Base-by-base conservation (phyloP, 2,888 invertebrate species). In the Dynastes hyllus region DNA sequence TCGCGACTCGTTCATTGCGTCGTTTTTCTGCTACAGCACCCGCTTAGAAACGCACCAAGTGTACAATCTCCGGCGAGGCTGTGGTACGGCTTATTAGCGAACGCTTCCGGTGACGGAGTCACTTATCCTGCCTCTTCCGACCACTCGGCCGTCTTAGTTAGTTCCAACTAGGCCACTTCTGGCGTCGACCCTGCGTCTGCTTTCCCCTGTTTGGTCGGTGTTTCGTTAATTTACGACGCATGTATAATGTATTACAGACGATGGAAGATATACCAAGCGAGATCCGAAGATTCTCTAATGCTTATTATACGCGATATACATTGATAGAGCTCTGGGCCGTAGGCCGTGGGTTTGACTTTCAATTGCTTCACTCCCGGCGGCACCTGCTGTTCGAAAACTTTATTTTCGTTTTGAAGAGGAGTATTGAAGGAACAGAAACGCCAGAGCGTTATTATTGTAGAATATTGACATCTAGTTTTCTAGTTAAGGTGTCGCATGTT, bases 91-190 rank as follows among this genome's bases (percentile, higher is more conserved):
- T 73, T 73, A 73, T 73, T 73, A 73, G 73, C 73, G 73, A 73
- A 73, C 40, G 73, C 73, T 73, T 73, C 73, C 73, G 73, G 73
- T 73, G 78, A 71, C 63, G 63, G 71, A 65, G 78, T 78, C 78
- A 78, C 78, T 78, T 78, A 78, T 73, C 73, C 65, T 65, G 73
- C 73, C 78, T 71, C 78, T 78, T 78, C 78, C 73, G 73, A 66
- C 78, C 78, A 78, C 78, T 78, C 73, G 73, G 73, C 73, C 71
- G 78, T 73, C 78, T 78, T 78, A 78, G 71, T 78, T 78, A 78
- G 78, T 65, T 51, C 65, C 63, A 78, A 78, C 73, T 78, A 78
- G 78, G 73, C 78, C 73, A 78, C 78, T 78, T 78, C 71, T 71
- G 63, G 63, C 63, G 51, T 66, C 71, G 65, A 37, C 73, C 40